Evolutionary conservation across 2,113 vertebrate genomes (phyloP).

Genomic region (Emydocephalus ijimae): DNA sequence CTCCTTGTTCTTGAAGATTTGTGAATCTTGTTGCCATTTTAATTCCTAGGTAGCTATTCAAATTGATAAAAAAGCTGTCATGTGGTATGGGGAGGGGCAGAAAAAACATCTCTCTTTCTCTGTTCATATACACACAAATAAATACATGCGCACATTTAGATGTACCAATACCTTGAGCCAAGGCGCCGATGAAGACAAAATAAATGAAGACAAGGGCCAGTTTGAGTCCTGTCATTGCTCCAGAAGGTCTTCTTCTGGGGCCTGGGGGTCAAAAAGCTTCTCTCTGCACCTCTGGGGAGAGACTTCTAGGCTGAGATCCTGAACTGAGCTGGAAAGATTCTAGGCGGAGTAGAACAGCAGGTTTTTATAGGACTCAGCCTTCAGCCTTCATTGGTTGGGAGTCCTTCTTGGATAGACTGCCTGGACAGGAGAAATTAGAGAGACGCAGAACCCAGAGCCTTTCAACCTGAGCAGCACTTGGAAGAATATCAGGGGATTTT

Average conservation of each 20-base stretch:
- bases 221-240: constrained; percentile 22
- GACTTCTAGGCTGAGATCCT: background rate
- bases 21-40: background rate
- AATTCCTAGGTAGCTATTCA: background rate
- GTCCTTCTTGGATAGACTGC: background rate
- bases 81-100: background rate
- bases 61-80: background rate
- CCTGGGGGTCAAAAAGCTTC: background rate
- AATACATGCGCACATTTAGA: background rate
- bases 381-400: background rate
- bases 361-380: constrained; percentile 48
- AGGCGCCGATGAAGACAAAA: background rate
- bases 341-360: background rate
- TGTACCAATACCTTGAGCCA: constrained; percentile 33
- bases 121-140: background rate
- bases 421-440: constrained; percentile 7
- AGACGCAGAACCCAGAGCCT: background rate
- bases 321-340: background rate
- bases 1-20: background rate
- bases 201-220: constrained; percentile 25
- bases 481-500: constrained; percentile 20
- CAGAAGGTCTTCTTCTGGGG: background rate
- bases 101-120: background rate
- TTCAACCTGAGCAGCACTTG: constrained; percentile 14
- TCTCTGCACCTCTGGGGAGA: background rate